Base-by-base conservation (phyloP, 2,113 vertebrate species). In the Dendrocopos noguchii region DNA sequence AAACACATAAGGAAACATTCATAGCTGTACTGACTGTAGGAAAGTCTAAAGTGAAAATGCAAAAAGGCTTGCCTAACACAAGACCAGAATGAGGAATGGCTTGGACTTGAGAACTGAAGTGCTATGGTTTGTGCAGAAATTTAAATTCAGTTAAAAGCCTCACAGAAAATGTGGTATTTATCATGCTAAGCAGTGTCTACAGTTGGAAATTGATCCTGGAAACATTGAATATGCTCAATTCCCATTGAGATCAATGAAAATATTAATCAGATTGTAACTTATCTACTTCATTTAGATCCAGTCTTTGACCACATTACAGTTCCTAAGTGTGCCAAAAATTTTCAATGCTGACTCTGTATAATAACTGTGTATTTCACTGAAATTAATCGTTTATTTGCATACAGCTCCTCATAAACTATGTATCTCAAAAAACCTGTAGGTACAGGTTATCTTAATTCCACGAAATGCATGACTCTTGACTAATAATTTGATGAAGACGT, bases 121-220 rank as follows among this genome's bases (percentile, higher is more conserved):
- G 81, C 47, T 61, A 39, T 55, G 29, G n/a, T 78, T 87, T 81
- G 36, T 55, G 36, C 44, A 81, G 56, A 73, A 79, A 66, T 28
- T 79, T 27, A 21, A 84, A 89, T 72, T 94, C 63, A 36, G 25
- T 65, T 72, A 52, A 84, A 91, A 87, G 10, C 12, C 14, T 74
- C 46, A 36, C 20, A 52, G 55, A 82, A 92, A 87, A 84, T 17
- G 2, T 61, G 12, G 7, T 75, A 65, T 87, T 80, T 92, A 29
- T 92, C 66, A 87, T 31, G 7, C 29, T 67, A 92, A 29, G 11
- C 70, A 88, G 33, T 75, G 24, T 47, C 50, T 91, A 21, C 27
- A 61, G 36, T 18, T 1, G 1, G 71, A 87, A 95, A 91, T 91
- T n/a, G 65, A 6, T 92, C 76, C n/a, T 92, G 39, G 70, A 94